A percentile compares a stretch with the other conserved stretches of the same genome.
These are phyloP conservation scores for Belonocnema kinseyi DNA, from an alignment of 1,140 invertebrate genomes.

Conservation along the genomic window DNA sequence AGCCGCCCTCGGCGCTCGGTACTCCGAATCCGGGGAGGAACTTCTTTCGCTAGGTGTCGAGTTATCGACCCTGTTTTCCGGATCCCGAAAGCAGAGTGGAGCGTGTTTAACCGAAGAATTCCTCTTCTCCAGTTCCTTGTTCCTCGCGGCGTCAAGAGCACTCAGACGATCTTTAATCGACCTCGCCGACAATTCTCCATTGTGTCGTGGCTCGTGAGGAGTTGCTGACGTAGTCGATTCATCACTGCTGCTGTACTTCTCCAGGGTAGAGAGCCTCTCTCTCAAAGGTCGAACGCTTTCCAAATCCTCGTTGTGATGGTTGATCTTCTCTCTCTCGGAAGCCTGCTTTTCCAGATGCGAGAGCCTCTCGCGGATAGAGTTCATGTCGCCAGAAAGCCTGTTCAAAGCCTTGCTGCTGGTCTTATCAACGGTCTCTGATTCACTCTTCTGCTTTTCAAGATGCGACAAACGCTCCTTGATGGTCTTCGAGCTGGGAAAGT, in stretches of 20 bases:
- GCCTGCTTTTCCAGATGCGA: conserved; percentile 80
- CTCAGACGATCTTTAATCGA: conserved; percentile 78
- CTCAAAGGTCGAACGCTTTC: conserved; percentile 66
- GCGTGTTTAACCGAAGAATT: conserved; percentile 55
- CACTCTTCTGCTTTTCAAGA: conserved; percentile 77
- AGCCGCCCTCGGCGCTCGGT: conserved; percentile 65
- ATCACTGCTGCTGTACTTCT: conserved; percentile 64
- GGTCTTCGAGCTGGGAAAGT: conserved; percentile 80
- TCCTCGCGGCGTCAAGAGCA: conserved; percentile 74
- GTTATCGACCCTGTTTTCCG: conserved; percentile 49
- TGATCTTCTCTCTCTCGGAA: conserved; percentile 29
- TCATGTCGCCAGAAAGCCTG: conserved; percentile 79
- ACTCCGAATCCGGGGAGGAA: conserved; percentile 72
- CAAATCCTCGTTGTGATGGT: conserved; percentile 57
- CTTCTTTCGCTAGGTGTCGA: conserved; percentile 68
- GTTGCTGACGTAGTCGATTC: conserved; percentile 45
- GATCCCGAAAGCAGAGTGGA: conserved; percentile 62
- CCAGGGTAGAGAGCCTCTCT: conserved; percentile 68
- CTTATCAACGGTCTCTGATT: conserved; percentile 60
- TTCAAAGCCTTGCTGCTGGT: conserved; percentile 68
- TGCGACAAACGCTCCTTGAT: conserved; percentile 84
- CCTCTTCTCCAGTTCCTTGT: conserved; percentile 71
- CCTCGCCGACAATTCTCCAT: conserved; percentile 75
- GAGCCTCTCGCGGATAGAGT: conserved; percentile 79
- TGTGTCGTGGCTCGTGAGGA: conserved; percentile 56